Base-by-base conservation (phyloP, 2,888 invertebrate species). In the Petrolisthes cinctipes region DNA sequence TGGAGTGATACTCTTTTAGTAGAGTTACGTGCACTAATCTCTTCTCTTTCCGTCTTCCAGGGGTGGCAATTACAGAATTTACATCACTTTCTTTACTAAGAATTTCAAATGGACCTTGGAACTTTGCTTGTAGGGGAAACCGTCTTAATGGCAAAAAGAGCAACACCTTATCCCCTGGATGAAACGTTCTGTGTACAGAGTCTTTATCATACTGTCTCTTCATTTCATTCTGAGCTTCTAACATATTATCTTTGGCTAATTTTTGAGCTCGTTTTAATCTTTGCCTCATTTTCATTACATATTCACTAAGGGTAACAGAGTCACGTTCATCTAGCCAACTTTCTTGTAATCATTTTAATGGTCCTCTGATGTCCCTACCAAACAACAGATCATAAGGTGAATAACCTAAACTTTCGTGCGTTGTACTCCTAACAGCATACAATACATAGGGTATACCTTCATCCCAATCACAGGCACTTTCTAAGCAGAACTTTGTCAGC, bases 361-460 rank as follows among this genome's bases (percentile, higher is more conserved):
- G 81, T 57, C 81, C 81, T n/a, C 81, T n/a, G 17, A 81, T 23
- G n/a, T 81, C 61, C 4, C 61, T 4, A 5, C 81, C 81, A 66
- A 81, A 84, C 76, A 85, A 4, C 23, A 78, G n/a, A 37, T 79
- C 78, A 17, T 68, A 53, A 9, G 78, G 85, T 54, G 85, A 85
- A 23, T 53, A 85, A 51, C 85, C 85, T 1, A 68, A 54, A 9
- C 61, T 78, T 54, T 78, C 78, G 11, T 78, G 78, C 20, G 17
- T 4, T 6, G 68, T 23, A 37, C 51, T 23, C 51, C 85, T 0
- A 61, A 68, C n/a, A 61, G 79, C 85, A 85, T n/a, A 85, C 56
- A 79, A 37, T 9, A 66, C 23, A 14, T 54, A 71, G 4, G 73
- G 75, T 1, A 85, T 9, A 78, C 54, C 66, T 0, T 66, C 51